phyloP scores from a whole-genome alignment of 2,113 vertebrate species.

The Thymallus thymallus region DNA sequence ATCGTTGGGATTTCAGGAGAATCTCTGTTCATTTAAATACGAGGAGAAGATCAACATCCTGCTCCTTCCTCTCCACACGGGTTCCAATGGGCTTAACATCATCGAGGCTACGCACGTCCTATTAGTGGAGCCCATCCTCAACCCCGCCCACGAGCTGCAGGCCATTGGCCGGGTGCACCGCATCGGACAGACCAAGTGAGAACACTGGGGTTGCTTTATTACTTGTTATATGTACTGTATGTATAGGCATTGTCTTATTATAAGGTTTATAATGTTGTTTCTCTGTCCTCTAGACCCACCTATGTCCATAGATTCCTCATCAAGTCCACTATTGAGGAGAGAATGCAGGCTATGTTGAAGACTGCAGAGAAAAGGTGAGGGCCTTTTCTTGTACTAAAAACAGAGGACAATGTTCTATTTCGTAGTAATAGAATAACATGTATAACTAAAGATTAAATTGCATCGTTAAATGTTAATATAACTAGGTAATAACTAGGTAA shows the following conservation, averaged over 20 bases:
- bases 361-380: conserved; percentile 88
- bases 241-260: not conserved
- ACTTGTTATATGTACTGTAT: no score
- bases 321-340: conserved; percentile 96
- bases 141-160: conserved; percentile 95
- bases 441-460: not conserved
- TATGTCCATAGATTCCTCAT: conserved; percentile 97
- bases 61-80: conserved; percentile 94
- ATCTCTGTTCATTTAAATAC: conserved; percentile 94
- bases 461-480: not conserved
- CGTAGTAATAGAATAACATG: not conserved
- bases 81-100: conserved; percentile 96
- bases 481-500: no score
- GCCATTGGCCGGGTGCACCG: conserved; percentile 97
- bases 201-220: not conserved
- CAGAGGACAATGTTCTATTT: not conserved
- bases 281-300: conserved; percentile 80
- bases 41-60: conserved; percentile 96
- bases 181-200: conserved; percentile 96
- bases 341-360: conserved; percentile 97
- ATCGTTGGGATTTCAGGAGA: conserved; percentile 78
- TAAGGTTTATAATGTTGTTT: not conserved
- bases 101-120: conserved; percentile 96
- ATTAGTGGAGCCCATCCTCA: conserved; percentile 94
- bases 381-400: not conserved